A percentile compares a stretch with the other conserved stretches of the same genome.
Evolutionary conservation across 2,888 invertebrate genomes (phyloP).

Genomic region (Allygus modestus): DNA sequence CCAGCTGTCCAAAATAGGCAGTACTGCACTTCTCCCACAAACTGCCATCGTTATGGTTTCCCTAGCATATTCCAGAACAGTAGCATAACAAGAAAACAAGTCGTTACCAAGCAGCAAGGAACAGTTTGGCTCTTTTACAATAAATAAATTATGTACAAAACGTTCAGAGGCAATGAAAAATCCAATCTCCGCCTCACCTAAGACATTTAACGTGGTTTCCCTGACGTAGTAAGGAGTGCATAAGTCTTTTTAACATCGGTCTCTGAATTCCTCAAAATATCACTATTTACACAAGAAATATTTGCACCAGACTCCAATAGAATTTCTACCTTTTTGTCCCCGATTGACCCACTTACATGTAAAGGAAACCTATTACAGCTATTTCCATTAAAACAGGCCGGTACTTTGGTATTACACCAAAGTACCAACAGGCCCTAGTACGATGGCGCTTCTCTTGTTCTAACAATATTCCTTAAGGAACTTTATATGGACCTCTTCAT

Average conservation of each 20-base stretch:
- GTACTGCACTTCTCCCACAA: not conserved
- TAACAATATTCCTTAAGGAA: too few relatives aligned
- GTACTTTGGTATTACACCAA: too few relatives aligned
- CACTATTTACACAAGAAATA: slow-evolving; percentile 24
- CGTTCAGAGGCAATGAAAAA: not conserved
- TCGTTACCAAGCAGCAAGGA: slow-evolving; percentile 17
- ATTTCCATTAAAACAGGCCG: too few relatives aligned
- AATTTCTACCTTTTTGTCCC: not conserved
- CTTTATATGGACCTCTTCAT: too few relatives aligned
- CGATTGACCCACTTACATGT: too few relatives aligned
- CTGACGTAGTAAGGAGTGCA: not conserved
- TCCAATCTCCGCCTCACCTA: not conserved
- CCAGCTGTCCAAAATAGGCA: not conserved
- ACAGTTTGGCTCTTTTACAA: not conserved
- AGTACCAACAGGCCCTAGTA: too few relatives aligned
- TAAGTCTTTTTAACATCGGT: not conserved
- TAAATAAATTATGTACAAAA: not conserved
- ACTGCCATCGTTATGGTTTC: not conserved
- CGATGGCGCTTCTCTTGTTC: too few relatives aligned
- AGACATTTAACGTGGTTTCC: slow-evolving; percentile 6
- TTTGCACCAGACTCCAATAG: slow-evolving; percentile 32
- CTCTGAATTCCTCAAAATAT: too few relatives aligned
- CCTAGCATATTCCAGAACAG: not conserved
- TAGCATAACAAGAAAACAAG: not conserved
- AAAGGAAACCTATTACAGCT: too few relatives aligned